phyloP scores from a whole-genome alignment of 2,888 invertebrate species.

The Mythimna pallens region DNA sequence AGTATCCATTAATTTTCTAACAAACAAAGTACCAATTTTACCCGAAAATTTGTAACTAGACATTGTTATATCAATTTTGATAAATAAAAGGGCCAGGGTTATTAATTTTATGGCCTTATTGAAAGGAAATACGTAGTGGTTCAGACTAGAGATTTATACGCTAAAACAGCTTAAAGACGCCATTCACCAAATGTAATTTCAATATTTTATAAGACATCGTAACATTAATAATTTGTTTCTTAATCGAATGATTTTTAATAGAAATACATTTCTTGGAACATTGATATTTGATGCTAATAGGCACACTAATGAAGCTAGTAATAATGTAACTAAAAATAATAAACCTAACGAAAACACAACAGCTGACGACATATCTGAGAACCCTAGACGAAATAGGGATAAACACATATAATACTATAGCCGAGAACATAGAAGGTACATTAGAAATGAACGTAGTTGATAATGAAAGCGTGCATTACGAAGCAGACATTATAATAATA shows the following conservation, averaged over 20 bases:
- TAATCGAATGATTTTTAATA: not conserved
- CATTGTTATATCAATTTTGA: slow-evolving; percentile 62
- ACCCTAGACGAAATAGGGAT: slow-evolving; percentile 21
- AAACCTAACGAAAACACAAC: not conserved
- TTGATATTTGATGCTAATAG: not conserved
- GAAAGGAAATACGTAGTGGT: slow-evolving; percentile 50
- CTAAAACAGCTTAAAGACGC: slow-evolving; percentile 5
- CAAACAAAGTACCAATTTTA: slow-evolving; percentile 74
- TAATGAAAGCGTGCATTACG: slow-evolving; percentile 65
- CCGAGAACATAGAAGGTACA: slow-evolving; percentile 49
- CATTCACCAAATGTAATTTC: slow-evolving; percentile 12
- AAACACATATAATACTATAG: slow-evolving; percentile 30
- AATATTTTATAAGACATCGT: slow-evolving; percentile 1
- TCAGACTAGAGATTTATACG: slow-evolving; percentile 42
- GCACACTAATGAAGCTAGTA: too few species aligned
- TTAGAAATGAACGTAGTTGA: slow-evolving; percentile 59
- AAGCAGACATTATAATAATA: slow-evolving; percentile 55
- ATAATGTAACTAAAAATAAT: not conserved
- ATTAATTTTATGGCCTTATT: slow-evolving; percentile 62
- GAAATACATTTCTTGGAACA: not conserved
- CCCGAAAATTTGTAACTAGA: slow-evolving; percentile 68
- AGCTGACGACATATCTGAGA: not conserved
- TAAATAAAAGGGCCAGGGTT: slow-evolving; percentile 61
- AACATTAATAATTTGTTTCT: not conserved
- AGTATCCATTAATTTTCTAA: slow-evolving; percentile 76